phyloP scores from a whole-genome alignment of 2,888 invertebrate species.

The Schizaphis graminum region DNA sequence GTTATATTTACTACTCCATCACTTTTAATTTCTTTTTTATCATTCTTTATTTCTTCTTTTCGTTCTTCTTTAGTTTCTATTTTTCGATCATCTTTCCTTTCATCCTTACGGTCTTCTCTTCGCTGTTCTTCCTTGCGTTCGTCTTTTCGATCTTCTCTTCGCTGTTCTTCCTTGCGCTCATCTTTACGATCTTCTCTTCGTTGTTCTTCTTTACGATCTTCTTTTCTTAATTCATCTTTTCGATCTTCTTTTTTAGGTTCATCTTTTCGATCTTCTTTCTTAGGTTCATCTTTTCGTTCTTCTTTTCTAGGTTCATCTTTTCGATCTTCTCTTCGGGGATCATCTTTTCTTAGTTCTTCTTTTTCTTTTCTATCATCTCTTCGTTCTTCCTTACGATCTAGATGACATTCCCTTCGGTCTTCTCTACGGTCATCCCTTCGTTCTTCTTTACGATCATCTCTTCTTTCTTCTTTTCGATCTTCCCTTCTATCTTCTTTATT shows the following conservation, averaged over 20 bases:
- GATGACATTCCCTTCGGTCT: slow-evolving; percentile 27
- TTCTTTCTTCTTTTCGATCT: slow-evolving; percentile 36
- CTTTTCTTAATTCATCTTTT: background rate
- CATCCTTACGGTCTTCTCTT: slow-evolving; percentile 28
- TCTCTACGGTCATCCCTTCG: background rate
- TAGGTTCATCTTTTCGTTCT: slow-evolving; percentile 9
- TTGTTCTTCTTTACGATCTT: slow-evolving; percentile 27
- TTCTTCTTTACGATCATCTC: slow-evolving; percentile 43
- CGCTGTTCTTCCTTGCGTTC: slow-evolving; percentile 28
- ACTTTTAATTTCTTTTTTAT: slow-evolving; percentile 78
- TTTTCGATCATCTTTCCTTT: slow-evolving; percentile 38
- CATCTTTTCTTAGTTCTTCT: slow-evolving; percentile 44
- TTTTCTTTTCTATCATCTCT: slow-evolving; percentile 22
- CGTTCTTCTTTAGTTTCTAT: slow-evolving; percentile 69
- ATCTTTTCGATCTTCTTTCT: background rate
- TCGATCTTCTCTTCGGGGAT: background rate
- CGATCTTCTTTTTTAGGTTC: background rate
- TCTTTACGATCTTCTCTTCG: slow-evolving; percentile 24
- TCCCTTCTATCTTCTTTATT: slow-evolving; percentile 56
- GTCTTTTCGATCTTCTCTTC: background rate
- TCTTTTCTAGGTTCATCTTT: slow-evolving; percentile 11
- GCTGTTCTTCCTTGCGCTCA: background rate
- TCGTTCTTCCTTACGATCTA: slow-evolving; percentile 36
- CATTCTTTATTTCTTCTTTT: slow-evolving; percentile 68
- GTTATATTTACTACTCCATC: background rate